Evolutionary conservation across 2,113 vertebrate species (phyloP), one percentile per base, ranked within the genome.

Genomic region (Montifringilla adamsi): DNA sequence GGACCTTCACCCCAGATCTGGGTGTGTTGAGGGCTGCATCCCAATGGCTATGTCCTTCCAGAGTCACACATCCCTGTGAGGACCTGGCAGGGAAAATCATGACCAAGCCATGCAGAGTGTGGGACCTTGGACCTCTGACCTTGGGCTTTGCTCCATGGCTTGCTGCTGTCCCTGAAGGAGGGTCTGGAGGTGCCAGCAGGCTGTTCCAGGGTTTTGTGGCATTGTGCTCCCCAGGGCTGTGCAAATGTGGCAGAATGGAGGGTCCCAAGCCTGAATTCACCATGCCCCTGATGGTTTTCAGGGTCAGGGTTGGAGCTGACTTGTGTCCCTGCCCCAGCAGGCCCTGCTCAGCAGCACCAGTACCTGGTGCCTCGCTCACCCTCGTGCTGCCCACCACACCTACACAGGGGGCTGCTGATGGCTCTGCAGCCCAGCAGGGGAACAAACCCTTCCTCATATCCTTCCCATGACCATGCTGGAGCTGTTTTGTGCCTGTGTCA

Each of bases 211-310:
- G 20, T 49, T 89, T 69, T 56, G 47, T 55, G 72, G 67, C 53
- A 43, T 6, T 14, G 5, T 24, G 16, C 19, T 81, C n/a, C 46
- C 16, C 73, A 41, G 77, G 3, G 2, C 43, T 76, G 35, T 49
- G 67, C 9, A 28, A 31, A 11, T 9, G 12, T 19, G 39, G 30
- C 37, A 53, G 22, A 31, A 37, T 22, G 41, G 31, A 81, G 67
- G 21, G 28, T 62, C 46, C 26, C 31, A 50, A 4, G 28, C 43
- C 46, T 60, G 37, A 43, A 33, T 47, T 80, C 44, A 26, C 59
- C 35, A 7, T 22, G 10, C 11, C 13, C n/a, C 6, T 0, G 0
- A 6, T 53, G 39, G 35, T 27, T 73, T 56, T 60, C 44, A 60
- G 67, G 23, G 30, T 47, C 0, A 0, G 47, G 68, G 63, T 3